Evolutionary conservation across 2,113 vertebrate genomes (phyloP), one percentile per base, ranked within the genome.

Genomic region (Labeo catla): DNA sequence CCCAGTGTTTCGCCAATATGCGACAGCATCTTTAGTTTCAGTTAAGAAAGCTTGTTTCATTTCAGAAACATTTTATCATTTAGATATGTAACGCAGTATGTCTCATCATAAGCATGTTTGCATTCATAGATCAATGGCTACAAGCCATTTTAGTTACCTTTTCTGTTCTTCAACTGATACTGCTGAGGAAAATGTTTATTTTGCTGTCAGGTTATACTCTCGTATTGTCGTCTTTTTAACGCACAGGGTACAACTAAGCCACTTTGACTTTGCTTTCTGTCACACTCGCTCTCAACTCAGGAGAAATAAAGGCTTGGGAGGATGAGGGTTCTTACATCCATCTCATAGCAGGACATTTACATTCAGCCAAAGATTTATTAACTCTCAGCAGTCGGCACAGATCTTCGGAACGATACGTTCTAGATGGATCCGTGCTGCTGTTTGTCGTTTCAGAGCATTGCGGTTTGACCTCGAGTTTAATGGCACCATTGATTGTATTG

Each of bases 361-460:
- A 83, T 63, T 76, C 76, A 85, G 86, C 88, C 88, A 89, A 89
- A 89, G 85, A 87, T 82, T 81, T 84, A 52, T 79, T 68, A 72
- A 70, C 6, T 43, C 36, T 74, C 21, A 8, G 54, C 57, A 43
- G 45, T 72, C 47, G 2, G 49, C 66, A 83, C 65, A 73, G 66
- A 15, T 23, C 13, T 73, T 54, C 8, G 28, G 47, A 72, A 52
- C 15, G 9, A 11, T 9, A 43, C 0, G 11, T 68, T 68, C 63
- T 68, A 19, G 23, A 54, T 12, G 47, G 65, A 83, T 68, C 49
- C 15, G 1, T 57, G 65, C 34, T 83, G 65, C 28, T 16, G 52
- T 84, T 8, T 76, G 52, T 63, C 61, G 21, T 66, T 77, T 79
- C 70, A 45, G 23, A 78, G 76, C 78, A 54, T 78, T 65, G 15